Conservation (phyloP, 2,888 invertebrate species). For the Rhodophaea formosa region DNA sequence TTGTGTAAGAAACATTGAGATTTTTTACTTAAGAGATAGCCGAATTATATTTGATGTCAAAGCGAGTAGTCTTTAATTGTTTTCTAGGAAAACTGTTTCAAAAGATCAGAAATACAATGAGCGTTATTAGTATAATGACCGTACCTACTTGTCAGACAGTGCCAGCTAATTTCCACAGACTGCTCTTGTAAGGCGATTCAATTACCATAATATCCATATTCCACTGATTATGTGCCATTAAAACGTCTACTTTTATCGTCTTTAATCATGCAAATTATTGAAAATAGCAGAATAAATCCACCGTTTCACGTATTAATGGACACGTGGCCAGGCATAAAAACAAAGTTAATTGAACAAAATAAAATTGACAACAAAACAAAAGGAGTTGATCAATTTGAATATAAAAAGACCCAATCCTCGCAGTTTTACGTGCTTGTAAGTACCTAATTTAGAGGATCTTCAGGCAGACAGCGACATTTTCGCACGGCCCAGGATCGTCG, state of each 20-base stretch:
- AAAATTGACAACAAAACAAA: no score
- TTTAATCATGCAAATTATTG: background rate
- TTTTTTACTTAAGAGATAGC: background rate
- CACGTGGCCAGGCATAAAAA: no score
- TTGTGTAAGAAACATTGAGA: background rate
- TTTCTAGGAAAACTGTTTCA: background rate
- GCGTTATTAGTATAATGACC: background rate
- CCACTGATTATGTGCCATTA: conserved; percentile 16
- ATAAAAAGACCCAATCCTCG: no score
- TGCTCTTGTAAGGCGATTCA: background rate
- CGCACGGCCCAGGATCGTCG: conserved; percentile 34
- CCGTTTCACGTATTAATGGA: no score
- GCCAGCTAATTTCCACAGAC: background rate
- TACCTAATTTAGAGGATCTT: no score
- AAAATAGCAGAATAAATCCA: background rate
- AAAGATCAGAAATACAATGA: background rate
- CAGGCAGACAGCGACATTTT: conserved; percentile 33
- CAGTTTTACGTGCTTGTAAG: no score
- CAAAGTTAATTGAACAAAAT: no score
- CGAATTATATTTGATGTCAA: no score
- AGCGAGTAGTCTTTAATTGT: background rate
- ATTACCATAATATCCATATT: conserved; percentile 5
- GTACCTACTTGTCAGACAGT: background rate
- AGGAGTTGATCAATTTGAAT: no score
- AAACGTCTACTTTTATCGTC: conserved; percentile 15